Evolutionary conservation across 2,888 invertebrate species (phyloP).

Genomic region (Strigamia transsilvanica): DNA sequence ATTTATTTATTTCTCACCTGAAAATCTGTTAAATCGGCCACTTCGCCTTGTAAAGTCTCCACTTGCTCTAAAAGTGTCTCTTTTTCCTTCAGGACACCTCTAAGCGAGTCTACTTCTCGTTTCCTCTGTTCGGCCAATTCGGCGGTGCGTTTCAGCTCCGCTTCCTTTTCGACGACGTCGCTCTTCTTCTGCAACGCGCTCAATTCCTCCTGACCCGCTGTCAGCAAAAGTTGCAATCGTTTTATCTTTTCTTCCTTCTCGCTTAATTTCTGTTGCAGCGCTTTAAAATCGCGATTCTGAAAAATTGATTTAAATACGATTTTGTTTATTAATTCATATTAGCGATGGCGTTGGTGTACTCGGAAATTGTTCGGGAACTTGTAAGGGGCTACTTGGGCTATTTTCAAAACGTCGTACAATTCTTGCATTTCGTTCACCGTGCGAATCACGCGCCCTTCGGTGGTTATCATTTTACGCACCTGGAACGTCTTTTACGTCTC

Average conservation of each 20-base stretch:
- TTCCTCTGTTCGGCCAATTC: constrained; percentile 62
- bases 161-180: constrained; percentile 59
- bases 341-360: not conserved
- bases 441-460: not conserved
- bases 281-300: not conserved
- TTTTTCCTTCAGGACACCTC: constrained; percentile 56
- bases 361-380: not conserved
- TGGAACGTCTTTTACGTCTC: not conserved
- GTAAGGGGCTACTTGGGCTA: not conserved
- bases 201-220: constrained; percentile 48
- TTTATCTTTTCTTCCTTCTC: not conserved
- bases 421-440: constrained; percentile 1
- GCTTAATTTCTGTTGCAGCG: not conserved
- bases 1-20: constrained; percentile 52
- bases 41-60: constrained; percentile 54
- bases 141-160: constrained; percentile 68
- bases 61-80: constrained; percentile 55
- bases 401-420: not conserved
- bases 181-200: not conserved
- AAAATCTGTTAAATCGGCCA: constrained; percentile 52
- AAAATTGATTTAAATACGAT: not conserved
- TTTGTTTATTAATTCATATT: not conserved
- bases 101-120: constrained; percentile 56
- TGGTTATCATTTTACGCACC: not conserved
- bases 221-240: not conserved